phyloP scores from a whole-genome alignment of 2,888 invertebrate species.

The Lobophora halterata region DNA sequence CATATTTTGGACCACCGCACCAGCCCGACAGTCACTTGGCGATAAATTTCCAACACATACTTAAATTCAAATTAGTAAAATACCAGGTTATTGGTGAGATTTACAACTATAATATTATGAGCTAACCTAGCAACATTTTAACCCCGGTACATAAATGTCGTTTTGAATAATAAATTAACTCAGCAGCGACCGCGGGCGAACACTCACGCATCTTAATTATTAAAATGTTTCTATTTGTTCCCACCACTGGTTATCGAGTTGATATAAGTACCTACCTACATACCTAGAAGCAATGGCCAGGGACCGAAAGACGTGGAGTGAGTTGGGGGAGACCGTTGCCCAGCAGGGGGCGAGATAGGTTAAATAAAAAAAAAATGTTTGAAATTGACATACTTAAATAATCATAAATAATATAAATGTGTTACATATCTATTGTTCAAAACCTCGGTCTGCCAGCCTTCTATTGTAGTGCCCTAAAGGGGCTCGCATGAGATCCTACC shows the following conservation, averaged over 20 bases:
- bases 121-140: constrained; percentile 42
- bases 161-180: constrained; percentile 17
- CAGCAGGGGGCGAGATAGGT: no score
- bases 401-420: no score
- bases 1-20: constrained; percentile 21
- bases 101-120: constrained; percentile 30
- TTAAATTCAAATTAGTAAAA: constrained; percentile 33
- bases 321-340: no score
- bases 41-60: constrained; percentile 31
- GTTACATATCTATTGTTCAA: no score
- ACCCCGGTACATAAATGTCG: constrained; percentile 29
- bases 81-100: constrained; percentile 23
- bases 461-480: no score
- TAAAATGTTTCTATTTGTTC: constrained; percentile 46
- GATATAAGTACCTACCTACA: background rate
- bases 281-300: no score
- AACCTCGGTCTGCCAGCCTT: no score
- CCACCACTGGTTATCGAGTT: constrained; percentile 32
- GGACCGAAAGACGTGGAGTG: no score
- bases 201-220: constrained; percentile 56
- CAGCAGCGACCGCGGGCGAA: constrained; percentile 38
- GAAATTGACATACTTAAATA: no score
- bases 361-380: no score
- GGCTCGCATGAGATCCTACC: no score
- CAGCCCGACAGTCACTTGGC: constrained; percentile 17